Percentiles rank a stretch among this genome's conserved stretches.
Evolutionary conservation across 2,888 invertebrate species (phyloP).

Genomic region (Coremacera marginata): DNA sequence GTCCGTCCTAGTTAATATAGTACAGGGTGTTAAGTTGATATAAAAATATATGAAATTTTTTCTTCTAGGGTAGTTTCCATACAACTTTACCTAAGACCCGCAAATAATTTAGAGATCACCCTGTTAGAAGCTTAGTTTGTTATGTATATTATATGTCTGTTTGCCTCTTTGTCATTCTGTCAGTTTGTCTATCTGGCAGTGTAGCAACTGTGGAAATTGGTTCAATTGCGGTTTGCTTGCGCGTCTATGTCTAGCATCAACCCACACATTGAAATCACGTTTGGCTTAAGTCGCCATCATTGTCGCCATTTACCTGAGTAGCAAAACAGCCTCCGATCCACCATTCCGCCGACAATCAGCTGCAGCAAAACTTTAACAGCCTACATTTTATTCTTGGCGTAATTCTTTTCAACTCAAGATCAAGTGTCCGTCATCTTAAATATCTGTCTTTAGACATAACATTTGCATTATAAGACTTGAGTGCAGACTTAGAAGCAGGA

Average conservation of each 20-base stretch:
- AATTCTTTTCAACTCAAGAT: constrained; percentile 19
- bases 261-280: background rate
- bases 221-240: background rate
- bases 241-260: background rate
- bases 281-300: background rate
- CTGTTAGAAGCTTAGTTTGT: no score
- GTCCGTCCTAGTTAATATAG: no score
- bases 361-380: constrained; percentile 11
- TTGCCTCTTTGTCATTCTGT: background rate
- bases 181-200: background rate
- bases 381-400: constrained; percentile 14
- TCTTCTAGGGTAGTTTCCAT: no score
- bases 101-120: no score
- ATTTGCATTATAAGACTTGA: background rate
- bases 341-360: background rate
- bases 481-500: background rate
- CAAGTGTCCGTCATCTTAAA: background rate
- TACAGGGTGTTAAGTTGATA: no score
- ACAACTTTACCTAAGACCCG: no score
- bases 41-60: no score
- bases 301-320: background rate
- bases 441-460: background rate
- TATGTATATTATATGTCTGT: background rate
- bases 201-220: background rate
- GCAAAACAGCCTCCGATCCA: background rate